phyloP scores from a whole-genome alignment of 2,888 invertebrate genomes.

The Dysmachus trigonus region DNA sequence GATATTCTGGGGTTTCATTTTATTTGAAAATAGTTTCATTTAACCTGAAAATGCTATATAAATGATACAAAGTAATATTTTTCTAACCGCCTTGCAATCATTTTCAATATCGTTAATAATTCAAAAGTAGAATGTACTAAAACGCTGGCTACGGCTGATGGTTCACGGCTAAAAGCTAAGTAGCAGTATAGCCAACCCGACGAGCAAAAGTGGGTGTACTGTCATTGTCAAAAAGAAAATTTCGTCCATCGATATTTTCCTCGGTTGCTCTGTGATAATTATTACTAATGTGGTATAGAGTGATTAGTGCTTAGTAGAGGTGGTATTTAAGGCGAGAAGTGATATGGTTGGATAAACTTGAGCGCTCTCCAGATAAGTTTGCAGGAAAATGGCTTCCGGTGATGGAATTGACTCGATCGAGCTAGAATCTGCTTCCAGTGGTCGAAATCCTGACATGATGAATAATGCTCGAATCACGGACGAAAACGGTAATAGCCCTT shows the following conservation, averaged over 20 bases:
- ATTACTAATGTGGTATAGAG: slow-evolving; percentile 17
- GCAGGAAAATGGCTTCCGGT: slow-evolving; percentile 77
- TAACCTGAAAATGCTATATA: too few relatives aligned
- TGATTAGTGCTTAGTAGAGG: slow-evolving; percentile 3
- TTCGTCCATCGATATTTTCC: slow-evolving; percentile 19
- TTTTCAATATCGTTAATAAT: neutral
- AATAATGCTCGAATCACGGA: slow-evolving; percentile 45
- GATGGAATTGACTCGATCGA: slow-evolving; percentile 79
- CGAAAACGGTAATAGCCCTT: slow-evolving; percentile 44
- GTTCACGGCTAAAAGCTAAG: neutral
- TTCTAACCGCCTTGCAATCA: too few relatives aligned
- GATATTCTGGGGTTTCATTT: too few relatives aligned
- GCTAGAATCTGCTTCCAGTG: slow-evolving; percentile 69
- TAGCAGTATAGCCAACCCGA: neutral
- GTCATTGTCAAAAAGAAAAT: slow-evolving; percentile 34
- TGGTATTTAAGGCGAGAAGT: neutral
- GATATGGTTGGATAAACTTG: slow-evolving; percentile 8
- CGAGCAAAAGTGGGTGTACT: slow-evolving; percentile 12
- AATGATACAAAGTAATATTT: too few relatives aligned
- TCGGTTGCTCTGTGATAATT: neutral
- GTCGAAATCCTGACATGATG: slow-evolving; percentile 15
- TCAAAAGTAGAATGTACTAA: neutral
- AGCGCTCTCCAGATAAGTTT: neutral
- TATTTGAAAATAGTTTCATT: too few relatives aligned
- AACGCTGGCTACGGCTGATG: neutral